phyloP scores from a whole-genome alignment of 1,140 invertebrate species.

The Heliconius hewitsoni region DNA sequence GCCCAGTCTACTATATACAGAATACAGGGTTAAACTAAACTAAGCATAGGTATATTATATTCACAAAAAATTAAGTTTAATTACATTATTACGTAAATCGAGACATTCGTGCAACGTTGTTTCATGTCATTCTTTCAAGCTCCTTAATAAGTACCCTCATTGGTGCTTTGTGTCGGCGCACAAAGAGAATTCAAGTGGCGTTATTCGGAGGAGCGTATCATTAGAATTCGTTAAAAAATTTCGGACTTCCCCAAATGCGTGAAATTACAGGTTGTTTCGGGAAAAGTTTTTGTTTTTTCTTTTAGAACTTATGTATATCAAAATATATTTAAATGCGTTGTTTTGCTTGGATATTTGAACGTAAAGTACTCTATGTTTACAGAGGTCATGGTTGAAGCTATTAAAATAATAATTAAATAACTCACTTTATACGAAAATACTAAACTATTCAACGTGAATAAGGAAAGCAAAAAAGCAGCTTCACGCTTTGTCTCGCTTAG shows the following conservation, averaged over 20 bases:
- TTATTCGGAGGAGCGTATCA: not conserved
- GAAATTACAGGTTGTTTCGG: not conserved
- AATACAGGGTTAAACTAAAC: not conserved
- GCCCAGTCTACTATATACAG: not conserved
- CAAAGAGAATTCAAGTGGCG: not conserved
- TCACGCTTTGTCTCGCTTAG: not conserved
- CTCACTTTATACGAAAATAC: no score
- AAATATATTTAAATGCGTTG: not conserved
- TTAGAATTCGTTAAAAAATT: slow-evolving; percentile 1
- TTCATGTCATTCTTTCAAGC: not conserved
- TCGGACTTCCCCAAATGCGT: not conserved
- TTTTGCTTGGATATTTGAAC: not conserved
- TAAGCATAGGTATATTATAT: not conserved
- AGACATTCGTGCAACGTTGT: not conserved
- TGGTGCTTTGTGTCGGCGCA: not conserved
- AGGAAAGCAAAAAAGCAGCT: not conserved
- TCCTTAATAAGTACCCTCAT: slow-evolving; percentile 2
- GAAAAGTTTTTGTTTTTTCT: no score
- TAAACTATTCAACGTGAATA: no score
- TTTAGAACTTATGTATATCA: no score
- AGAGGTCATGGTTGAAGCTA: no score
- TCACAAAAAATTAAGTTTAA: not conserved
- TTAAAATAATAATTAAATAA: no score
- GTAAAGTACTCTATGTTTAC: not conserved
- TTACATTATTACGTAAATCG: not conserved